Conservation (phyloP, 2,113 vertebrate genomes). For the Lepus americanus region DNA sequence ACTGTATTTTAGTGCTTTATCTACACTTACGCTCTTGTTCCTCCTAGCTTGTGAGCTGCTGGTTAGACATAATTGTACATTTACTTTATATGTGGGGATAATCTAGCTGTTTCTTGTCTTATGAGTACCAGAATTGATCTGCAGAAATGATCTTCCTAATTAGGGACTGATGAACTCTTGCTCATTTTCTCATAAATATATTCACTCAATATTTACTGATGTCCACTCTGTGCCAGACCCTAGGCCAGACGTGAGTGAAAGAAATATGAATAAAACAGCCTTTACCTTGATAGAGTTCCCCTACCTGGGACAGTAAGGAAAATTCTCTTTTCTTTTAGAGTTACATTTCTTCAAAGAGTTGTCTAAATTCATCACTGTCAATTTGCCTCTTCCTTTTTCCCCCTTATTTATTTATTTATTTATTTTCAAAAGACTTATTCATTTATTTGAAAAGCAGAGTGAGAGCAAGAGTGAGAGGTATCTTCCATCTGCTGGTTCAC, state of each 20-base stretch:
- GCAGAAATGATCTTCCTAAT: slow-evolving; percentile 22
- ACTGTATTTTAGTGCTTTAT: slow-evolving; percentile 32
- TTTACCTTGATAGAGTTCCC: neutral
- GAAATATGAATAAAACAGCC: neutral
- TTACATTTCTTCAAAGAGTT: slow-evolving; percentile 44
- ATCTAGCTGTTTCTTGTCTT: slow-evolving; percentile 36
- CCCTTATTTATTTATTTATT: neutral
- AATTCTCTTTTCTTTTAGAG: neutral
- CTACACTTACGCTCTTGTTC: slow-evolving; percentile 17
- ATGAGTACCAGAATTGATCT: neutral
- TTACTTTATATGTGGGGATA: slow-evolving; percentile 44
- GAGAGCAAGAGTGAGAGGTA: no score
- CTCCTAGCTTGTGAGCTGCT: slow-evolving; percentile 17
- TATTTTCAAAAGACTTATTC: no score
- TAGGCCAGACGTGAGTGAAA: neutral
- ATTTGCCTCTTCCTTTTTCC: neutral
- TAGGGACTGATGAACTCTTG: neutral
- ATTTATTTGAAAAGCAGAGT: no score
- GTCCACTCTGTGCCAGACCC: neutral
- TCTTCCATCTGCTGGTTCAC: no score
- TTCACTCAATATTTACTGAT: neutral
- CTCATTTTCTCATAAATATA: slow-evolving; percentile 1
- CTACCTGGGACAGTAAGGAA: neutral
- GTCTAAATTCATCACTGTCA: neutral
- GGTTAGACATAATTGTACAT: slow-evolving; percentile 8